phyloP scores from a whole-genome alignment of 2,113 vertebrate genomes.

The Dinomys branickii region DNA sequence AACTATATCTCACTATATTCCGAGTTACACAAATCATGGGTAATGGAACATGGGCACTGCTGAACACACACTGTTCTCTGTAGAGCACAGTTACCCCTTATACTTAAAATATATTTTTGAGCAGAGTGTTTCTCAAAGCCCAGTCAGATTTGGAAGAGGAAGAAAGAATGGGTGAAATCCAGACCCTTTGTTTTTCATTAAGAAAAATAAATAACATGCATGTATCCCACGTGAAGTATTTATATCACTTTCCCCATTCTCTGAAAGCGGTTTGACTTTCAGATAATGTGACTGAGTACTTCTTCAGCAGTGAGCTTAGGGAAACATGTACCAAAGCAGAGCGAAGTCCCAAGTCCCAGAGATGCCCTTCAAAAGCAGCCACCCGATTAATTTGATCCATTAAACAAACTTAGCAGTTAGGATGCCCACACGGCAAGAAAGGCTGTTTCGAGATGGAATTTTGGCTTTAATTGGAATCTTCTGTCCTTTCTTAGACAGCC shows the following conservation, averaged over 20 bases:
- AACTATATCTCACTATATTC: constrained; percentile 16
- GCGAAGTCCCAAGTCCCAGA: constrained; percentile 63
- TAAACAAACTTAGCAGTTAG: constrained; percentile 76
- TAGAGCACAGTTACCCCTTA: constrained; percentile 29
- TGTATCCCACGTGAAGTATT: constrained; percentile 31
- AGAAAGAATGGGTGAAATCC: constrained; percentile 31
- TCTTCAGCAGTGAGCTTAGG: constrained; percentile 34
- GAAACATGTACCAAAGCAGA: constrained; percentile 46
- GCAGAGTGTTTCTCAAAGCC: constrained; percentile 28
- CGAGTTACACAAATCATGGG: constrained; percentile 11
- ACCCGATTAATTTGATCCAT: constrained; percentile 78
- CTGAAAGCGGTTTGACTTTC: constrained; percentile 44
- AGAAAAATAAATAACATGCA: not conserved
- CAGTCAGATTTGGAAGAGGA: not conserved
- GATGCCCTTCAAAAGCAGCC: constrained; percentile 74
- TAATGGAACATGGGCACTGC: not conserved
- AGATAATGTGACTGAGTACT: constrained; percentile 50
- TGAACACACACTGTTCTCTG: constrained; percentile 40
- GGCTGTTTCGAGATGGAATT: constrained; percentile 68
- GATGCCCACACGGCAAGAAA: constrained; percentile 74
- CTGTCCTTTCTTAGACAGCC: constrained; percentile 76
- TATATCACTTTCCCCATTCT: constrained; percentile 13
- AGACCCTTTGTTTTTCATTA: not conserved
- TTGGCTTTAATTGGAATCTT: constrained; percentile 77
- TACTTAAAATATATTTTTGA: constrained; percentile 3